Conservation (phyloP, 2,888 invertebrate genomes). For the Troglohyphantes excavatus region DNA sequence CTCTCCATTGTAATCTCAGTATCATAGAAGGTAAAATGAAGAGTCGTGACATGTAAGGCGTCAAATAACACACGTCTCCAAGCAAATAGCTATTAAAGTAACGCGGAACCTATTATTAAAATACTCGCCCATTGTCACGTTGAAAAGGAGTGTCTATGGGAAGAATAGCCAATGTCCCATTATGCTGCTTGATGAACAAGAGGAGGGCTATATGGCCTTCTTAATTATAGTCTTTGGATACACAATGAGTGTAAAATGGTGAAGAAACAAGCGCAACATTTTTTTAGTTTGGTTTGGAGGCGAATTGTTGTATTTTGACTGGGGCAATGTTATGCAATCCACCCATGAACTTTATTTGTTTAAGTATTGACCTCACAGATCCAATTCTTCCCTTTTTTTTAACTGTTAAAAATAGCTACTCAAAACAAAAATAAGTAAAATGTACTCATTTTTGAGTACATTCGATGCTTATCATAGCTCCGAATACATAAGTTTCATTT, state of each 20-base stretch:
- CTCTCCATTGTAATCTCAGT: neutral
- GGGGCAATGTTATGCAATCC: neutral
- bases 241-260: neutral
- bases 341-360: too few species aligned
- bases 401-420: too few species aligned
- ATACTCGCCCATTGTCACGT: neutral
- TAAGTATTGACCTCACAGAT: too few species aligned
- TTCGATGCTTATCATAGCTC: too few species aligned
- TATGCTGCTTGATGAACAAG: neutral
- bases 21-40: neutral
- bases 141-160: neutral
- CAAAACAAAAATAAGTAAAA: too few species aligned
- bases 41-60: neutral
- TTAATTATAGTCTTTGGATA: neutral
- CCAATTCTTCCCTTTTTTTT: too few species aligned
- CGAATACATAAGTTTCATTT: too few species aligned
- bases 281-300: neutral
- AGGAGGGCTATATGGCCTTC: neutral
- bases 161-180: neutral
- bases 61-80: neutral
- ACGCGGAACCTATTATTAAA: neutral
- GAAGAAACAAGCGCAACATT: neutral
- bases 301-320: neutral
- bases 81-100: slow-evolving; percentile 9
- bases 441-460: too few species aligned